Percentiles rank a stretch among this genome's conserved stretches.
Conservation (phyloP, 2,797 vertebrate species). For the Schizothorax lantsangensis region DNA sequence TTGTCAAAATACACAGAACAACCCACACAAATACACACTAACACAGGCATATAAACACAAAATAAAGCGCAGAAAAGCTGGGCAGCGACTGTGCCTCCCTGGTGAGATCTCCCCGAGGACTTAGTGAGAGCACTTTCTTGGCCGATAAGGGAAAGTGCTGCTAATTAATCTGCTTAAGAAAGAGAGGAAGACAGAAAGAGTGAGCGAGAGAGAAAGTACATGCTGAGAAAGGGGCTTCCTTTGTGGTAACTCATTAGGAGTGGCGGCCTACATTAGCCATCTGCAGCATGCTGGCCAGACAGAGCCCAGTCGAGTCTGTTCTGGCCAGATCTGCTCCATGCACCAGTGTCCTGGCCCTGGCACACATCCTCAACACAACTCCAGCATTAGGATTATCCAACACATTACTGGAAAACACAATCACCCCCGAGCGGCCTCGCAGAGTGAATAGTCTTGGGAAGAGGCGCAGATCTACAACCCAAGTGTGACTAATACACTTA, state of each 20-base stretch:
- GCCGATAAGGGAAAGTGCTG: conserved; percentile 66
- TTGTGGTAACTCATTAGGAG: conserved; percentile 62
- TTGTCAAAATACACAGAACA: conserved; percentile 7
- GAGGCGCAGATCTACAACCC: conserved; percentile 37
- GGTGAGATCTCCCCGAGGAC: conserved; percentile 59
- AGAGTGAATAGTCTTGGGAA: conserved; percentile 41
- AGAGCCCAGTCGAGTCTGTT: conserved; percentile 33
- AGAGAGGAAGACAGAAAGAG: conserved; percentile 35
- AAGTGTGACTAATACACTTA: conserved; percentile 62
- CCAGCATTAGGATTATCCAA: conserved; percentile 50
- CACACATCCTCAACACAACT: conserved; percentile 40
- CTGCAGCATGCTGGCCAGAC: conserved; percentile 48
- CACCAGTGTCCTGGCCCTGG: conserved; percentile 48
- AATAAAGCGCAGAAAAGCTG: conserved; percentile 39
- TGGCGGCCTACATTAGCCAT: conserved; percentile 56
- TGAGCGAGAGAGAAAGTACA: conserved; percentile 28
- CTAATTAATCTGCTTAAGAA: conserved; percentile 71
- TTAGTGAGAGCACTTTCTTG: conserved; percentile 63
- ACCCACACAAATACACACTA: conserved; percentile 44
- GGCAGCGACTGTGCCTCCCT: conserved; percentile 59
- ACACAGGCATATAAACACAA: conserved; percentile 9
- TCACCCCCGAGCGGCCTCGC: conserved; percentile 39
- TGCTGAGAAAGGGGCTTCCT: conserved; percentile 49
- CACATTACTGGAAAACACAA: conserved; percentile 56
- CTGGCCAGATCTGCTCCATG: conserved; percentile 25